Conservation (phyloP, 2,113 vertebrate species). For the Epinephelus cyanopodus region DNA sequence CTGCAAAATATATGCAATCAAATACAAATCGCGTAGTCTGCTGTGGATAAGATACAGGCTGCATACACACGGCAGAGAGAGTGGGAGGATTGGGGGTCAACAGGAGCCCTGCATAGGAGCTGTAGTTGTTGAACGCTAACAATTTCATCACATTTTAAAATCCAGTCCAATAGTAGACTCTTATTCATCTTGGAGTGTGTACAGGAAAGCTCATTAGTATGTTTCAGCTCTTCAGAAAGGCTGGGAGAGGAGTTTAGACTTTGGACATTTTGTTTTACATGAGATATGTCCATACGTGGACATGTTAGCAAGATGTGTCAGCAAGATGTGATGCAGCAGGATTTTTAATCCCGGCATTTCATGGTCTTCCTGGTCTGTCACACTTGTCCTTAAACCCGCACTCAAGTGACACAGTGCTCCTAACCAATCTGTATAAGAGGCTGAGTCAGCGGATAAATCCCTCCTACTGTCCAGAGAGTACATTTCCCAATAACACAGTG, state of each 20-base stretch:
- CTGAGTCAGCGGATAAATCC: slow-evolving; percentile 69
- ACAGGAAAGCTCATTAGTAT: background rate
- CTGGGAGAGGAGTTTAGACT: background rate
- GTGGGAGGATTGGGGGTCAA: background rate
- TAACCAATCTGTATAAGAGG: slow-evolving; percentile 64
- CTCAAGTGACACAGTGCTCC: slow-evolving; percentile 45
- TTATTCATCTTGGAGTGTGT: background rate
- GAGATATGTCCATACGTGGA: background rate
- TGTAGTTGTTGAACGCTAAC: background rate
- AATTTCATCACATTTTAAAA: background rate
- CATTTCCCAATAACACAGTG: slow-evolving; percentile 52
- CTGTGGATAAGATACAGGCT: background rate
- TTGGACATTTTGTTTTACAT: background rate
- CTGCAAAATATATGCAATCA: background rate
- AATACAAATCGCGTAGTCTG: background rate
- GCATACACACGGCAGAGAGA: background rate
- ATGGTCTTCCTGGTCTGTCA: slow-evolving; percentile 30
- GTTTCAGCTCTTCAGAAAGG: background rate
- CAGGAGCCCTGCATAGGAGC: background rate
- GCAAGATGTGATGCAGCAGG: slow-evolving; percentile 4
- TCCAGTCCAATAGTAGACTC: background rate
- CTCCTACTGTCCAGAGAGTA: slow-evolving; percentile 34
- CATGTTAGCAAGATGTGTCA: background rate
- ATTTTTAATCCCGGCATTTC: slow-evolving; percentile 38
- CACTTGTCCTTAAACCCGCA: slow-evolving; percentile 57